phyloP scores from a whole-genome alignment of 2,888 invertebrate genomes.

The Erebia ligea region DNA sequence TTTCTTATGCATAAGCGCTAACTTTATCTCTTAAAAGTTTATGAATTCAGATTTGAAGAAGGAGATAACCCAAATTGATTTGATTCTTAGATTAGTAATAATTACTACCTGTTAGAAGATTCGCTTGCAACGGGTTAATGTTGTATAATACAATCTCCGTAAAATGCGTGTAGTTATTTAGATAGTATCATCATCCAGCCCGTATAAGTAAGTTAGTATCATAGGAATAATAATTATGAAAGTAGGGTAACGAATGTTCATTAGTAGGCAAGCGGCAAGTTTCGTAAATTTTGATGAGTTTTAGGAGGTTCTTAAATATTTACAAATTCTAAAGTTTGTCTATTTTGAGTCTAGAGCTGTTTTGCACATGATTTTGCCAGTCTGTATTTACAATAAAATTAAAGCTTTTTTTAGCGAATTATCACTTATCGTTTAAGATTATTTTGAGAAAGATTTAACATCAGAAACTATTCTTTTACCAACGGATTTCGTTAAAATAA shows the following conservation, averaged over 20 bases:
- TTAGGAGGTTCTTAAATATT: neutral
- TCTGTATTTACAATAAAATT: no score
- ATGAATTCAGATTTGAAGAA: no score
- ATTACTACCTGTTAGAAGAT: no score
- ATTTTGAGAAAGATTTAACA: neutral
- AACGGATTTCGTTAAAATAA: constrained; percentile 14
- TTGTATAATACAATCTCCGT: neutral
- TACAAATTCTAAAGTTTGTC: neutral
- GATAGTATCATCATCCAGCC: neutral
- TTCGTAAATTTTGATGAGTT: neutral
- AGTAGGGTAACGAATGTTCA: neutral
- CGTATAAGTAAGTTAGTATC: neutral
- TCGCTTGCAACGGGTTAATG: neutral
- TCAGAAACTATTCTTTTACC: neutral
- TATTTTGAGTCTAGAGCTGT: neutral
- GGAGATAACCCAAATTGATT: no score
- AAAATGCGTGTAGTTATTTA: neutral
- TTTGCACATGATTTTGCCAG: no score
- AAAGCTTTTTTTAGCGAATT: neutral
- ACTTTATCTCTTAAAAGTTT: no score
- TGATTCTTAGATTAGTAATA: no score
- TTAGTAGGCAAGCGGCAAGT: neutral
- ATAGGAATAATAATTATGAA: neutral
- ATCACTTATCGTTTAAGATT: neutral
- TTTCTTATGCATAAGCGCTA: neutral